Evolutionary conservation across 1,140 invertebrate genomes (phyloP).

Genomic region (Oryzaephilus surinamensis): DNA sequence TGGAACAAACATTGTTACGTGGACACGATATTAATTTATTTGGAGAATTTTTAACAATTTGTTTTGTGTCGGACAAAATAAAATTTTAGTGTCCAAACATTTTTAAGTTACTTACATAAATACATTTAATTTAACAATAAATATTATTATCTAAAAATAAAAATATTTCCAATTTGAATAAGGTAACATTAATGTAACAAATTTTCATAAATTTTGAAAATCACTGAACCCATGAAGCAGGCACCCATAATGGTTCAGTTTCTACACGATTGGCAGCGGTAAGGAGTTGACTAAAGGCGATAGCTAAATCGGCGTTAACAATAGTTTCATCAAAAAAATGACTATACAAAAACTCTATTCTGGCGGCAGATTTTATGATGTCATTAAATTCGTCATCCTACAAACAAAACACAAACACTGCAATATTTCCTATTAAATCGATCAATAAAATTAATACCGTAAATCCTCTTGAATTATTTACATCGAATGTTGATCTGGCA

Average conservation of each 20-base stretch:
- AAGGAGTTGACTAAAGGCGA: conserved; percentile 79
- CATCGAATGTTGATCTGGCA: conserved; percentile 83
- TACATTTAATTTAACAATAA: too few species aligned
- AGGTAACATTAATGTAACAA: conserved; percentile 10
- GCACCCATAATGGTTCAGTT: conserved; percentile 93
- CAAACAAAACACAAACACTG: conserved; percentile 23
- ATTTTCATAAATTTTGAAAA: conserved; percentile 2
- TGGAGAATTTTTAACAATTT: too few species aligned
- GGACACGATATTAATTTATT: too few species aligned
- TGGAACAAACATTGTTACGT: too few species aligned
- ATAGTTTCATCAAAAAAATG: conserved; percentile 93
- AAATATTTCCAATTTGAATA: conserved; percentile 7
- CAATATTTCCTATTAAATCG: conserved; percentile 5
- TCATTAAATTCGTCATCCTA: conserved; percentile 90
- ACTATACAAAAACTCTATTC: conserved; percentile 89
- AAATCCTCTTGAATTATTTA: conserved; percentile 77
- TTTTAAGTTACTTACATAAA: too few species aligned
- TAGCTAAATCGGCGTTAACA: conserved; percentile 79
- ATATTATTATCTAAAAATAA: conserved; percentile 3
- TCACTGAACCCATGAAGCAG: conserved; percentile 86
- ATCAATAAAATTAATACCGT: conserved; percentile 51
- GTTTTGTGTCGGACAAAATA: too few species aligned
- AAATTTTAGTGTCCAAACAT: too few species aligned
- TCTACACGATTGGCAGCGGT: conserved; percentile 75
- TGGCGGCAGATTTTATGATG: conserved; percentile 74